phyloP scores from a whole-genome alignment of 2,888 invertebrate species.

The Apomyelois bistriatella region DNA sequence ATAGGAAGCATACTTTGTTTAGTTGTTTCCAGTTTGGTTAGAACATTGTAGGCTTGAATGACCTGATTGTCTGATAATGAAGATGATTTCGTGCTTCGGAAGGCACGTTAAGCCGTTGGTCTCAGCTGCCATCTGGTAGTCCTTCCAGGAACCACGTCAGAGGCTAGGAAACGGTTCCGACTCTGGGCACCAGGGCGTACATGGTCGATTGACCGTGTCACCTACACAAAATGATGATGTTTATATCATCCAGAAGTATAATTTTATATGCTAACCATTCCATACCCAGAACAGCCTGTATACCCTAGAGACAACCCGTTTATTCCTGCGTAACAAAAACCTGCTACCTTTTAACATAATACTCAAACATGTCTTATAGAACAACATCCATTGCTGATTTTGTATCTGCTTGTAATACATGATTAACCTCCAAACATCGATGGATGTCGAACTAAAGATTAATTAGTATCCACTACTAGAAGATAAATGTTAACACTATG shows the following conservation, averaged over 20 bases:
- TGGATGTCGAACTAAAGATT: not conserved
- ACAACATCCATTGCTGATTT: not conserved
- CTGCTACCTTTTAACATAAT: not conserved
- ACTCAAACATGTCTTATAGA: not conserved
- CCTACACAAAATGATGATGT: no score
- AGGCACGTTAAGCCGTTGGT: no score
- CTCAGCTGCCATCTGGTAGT: no score
- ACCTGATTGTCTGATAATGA: no score
- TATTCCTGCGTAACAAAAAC: not conserved
- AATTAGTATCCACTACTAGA: not conserved
- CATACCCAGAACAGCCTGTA: not conserved
- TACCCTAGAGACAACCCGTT: not conserved
- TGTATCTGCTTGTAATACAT: not conserved
- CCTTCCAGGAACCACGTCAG: no score
- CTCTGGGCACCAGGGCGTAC: no score
- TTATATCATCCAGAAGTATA: not conserved
- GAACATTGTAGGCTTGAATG: no score
- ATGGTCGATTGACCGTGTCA: no score
- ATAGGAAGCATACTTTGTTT: no score
- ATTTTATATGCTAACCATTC: not conserved
- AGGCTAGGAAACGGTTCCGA: no score
- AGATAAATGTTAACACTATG: conserved; percentile 25
- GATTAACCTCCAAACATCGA: not conserved
- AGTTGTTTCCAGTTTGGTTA: no score
- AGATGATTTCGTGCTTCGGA: no score